Evolutionary conservation across 2,113 vertebrate genomes (phyloP).

Genomic region (Otus sunia): DNA sequence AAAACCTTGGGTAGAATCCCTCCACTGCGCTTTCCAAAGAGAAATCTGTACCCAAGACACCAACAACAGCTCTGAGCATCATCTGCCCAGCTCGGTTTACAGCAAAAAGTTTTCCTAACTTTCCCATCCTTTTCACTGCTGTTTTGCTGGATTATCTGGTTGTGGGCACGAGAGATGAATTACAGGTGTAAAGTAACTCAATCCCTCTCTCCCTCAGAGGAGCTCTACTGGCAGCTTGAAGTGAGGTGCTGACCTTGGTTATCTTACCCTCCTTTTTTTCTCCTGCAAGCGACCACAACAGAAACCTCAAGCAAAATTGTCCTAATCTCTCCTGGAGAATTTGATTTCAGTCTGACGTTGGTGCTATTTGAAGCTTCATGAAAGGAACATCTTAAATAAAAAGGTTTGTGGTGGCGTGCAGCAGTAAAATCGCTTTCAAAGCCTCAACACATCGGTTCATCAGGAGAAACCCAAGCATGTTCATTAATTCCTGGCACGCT

Average conservation of each 20-base stretch:
- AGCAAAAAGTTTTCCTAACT: neutral
- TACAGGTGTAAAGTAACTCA: neutral
- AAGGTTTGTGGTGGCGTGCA: neutral
- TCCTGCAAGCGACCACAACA: neutral
- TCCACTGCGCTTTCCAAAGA: neutral
- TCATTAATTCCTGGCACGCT: neutral
- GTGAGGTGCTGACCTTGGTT: constrained; percentile 29
- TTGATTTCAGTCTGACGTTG: neutral
- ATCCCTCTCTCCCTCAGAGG: neutral
- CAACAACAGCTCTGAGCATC: neutral
- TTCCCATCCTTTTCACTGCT: neutral
- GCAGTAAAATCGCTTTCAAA: constrained; percentile 20
- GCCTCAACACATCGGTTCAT: neutral
- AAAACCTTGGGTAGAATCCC: neutral
- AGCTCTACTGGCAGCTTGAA: neutral
- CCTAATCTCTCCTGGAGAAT: neutral
- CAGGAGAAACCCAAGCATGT: neutral
- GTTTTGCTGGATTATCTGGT: neutral
- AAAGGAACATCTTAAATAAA: constrained; percentile 19
- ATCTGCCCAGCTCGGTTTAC: neutral
- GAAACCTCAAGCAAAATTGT: constrained; percentile 18
- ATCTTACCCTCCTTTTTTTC: neutral
- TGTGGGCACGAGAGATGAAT: neutral
- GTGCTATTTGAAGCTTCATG: constrained; percentile 5
- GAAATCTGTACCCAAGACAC: neutral